phyloP scores from a whole-genome alignment of 1,140 invertebrate genomes.

The Ctenoplectra terminalis region DNA sequence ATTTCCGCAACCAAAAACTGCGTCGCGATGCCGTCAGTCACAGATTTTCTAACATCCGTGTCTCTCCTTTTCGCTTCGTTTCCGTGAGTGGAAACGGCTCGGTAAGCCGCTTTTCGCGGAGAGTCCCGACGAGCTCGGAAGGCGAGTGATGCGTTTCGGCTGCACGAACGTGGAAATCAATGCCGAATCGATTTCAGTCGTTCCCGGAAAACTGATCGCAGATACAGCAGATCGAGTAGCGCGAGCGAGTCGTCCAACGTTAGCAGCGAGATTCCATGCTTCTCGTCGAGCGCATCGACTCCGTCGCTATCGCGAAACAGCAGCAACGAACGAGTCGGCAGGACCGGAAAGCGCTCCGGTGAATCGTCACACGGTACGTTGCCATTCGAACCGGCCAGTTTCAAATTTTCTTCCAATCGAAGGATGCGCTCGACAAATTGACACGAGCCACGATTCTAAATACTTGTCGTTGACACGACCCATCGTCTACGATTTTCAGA shows the following conservation, averaged over 20 bases:
- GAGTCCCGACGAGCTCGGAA: too few relatives aligned
- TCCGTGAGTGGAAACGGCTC: neutral
- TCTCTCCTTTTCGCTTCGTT: neutral
- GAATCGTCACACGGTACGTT: slow-evolving; percentile 71
- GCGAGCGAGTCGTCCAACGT: slow-evolving; percentile 81
- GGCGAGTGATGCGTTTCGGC: neutral
- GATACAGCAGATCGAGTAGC: slow-evolving; percentile 80
- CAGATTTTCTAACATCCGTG: neutral
- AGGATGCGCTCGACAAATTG: too few relatives aligned
- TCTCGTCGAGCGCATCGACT: slow-evolving; percentile 80
- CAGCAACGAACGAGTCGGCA: slow-evolving; percentile 77
- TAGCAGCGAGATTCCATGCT: slow-evolving; percentile 81
- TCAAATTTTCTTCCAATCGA: too few relatives aligned
- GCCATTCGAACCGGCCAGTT: too few relatives aligned
- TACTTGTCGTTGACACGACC: too few relatives aligned
- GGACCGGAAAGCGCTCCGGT: slow-evolving; percentile 69
- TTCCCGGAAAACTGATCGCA: slow-evolving; percentile 75
- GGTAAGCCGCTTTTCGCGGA: slow-evolving; percentile 1
- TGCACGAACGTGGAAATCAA: neutral
- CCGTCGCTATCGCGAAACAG: slow-evolving; percentile 79
- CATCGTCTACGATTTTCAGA: slow-evolving; percentile 73
- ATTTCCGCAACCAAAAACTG: too few relatives aligned
- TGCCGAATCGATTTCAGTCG: slow-evolving; percentile 67
- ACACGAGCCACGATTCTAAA: too few relatives aligned
- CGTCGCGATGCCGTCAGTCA: neutral